A percentile compares a stretch with the other conserved stretches of the same genome.
Conservation (phyloP, 2,888 invertebrate genomes). For the Epistrophe grossulariae region DNA sequence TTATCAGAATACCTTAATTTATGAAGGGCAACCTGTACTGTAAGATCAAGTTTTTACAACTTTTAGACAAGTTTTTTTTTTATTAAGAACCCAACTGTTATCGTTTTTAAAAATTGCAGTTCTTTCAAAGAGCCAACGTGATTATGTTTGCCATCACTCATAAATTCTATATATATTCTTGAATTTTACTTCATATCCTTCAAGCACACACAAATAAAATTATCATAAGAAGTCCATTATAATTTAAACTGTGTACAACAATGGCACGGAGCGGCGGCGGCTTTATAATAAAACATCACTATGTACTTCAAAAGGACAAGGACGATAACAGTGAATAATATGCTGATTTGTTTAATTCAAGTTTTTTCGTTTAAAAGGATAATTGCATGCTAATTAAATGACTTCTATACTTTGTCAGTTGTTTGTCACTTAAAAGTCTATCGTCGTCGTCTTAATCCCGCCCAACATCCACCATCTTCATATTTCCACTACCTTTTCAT, state of each 20-base stretch:
- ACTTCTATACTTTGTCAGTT: conserved; percentile 1
- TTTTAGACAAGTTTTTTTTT: too few species aligned
- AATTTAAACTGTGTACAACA: neutral
- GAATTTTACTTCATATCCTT: neutral
- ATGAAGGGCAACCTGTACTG: too few species aligned
- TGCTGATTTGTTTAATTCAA: conserved; percentile 1
- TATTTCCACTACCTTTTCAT: neutral
- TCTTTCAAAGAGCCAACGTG: neutral
- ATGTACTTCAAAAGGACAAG: neutral
- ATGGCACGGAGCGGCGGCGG: neutral
- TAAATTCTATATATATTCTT: neutral
- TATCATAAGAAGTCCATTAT: neutral
- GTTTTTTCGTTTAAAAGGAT: conserved; percentile 25
- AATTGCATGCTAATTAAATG: conserved; percentile 36
- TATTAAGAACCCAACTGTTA: neutral
- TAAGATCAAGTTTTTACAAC: too few species aligned
- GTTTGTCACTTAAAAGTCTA: neutral
- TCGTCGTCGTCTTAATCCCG: neutral
- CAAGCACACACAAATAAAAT: neutral
- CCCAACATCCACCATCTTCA: too few species aligned
- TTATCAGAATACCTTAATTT: too few species aligned
- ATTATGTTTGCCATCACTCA: neutral
- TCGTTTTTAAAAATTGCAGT: neutral
- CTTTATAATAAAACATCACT: neutral
- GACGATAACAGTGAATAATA: neutral